Evolutionary conservation across 2,888 invertebrate species (phyloP), one percentile per base, ranked within the genome.

Genomic region (Harpalus rubripes): DNA sequence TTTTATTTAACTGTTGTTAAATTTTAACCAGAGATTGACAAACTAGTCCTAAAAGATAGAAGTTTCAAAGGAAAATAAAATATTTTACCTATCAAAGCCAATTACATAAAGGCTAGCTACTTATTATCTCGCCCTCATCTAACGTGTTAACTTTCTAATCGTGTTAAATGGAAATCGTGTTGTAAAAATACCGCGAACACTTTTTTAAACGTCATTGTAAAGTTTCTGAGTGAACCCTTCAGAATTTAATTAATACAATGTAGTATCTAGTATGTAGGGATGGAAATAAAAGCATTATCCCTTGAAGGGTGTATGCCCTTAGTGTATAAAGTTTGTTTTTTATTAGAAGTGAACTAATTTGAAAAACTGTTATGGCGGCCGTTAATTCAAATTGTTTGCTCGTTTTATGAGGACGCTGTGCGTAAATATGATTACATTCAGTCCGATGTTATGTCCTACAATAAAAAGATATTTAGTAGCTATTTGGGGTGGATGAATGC

Each of bases 381-480:
- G 78, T 78, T 78, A 78, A 78, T 78, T 78, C 78, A 78, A 78
- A 78, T 78, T 78, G 78, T 78, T 78, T 78, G 78, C 78, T 78
- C 78, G 58, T 78, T 78, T 78, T 78, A 78, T 26, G 78, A 58
- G 56, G 56, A 22, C 8, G 56, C 32, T 26, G 56, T 78, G 78
- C 78, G 58, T 78, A 78, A 78, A 78, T 78, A 78, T 58, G 78
- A 78, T 78, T 78, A 78, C 78, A 78, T 18, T 78, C 8, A 41
- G 72, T 10, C 44, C 18, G 44, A n/a, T 39, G 72, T 74, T 74
- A 41, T 74, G 72, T 44, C 16, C 8, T 8, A 74, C 72, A 74
- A 74, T 74, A 74, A 74, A 74, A 74, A 74, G 72, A 74, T 74
- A 74, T 74, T 74, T 74, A 74, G 22, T 41, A 44, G 72, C 72